phyloP scores from a whole-genome alignment of 1,140 invertebrate species.

The Tetramorium simillimum region DNA sequence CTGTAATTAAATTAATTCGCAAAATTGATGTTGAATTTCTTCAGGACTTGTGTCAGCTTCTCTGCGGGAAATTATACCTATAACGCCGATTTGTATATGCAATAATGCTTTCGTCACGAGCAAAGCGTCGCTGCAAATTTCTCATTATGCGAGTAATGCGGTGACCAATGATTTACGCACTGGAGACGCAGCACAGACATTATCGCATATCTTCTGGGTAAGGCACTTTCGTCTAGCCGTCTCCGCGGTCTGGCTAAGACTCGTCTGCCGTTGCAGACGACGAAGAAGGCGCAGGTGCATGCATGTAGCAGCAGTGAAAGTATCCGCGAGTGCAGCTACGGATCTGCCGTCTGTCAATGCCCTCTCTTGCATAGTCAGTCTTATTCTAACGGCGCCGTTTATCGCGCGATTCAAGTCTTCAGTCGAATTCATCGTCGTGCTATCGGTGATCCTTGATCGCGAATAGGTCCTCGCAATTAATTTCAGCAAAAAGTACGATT shows the following conservation, averaged over 20 bases:
- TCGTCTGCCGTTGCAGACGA: conserved; percentile 61
- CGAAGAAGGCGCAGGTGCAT: conserved; percentile 73
- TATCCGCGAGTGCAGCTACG: conserved; percentile 75
- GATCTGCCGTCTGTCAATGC: conserved; percentile 81
- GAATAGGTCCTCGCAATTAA: background rate
- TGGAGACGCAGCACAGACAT: background rate
- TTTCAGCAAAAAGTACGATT: background rate
- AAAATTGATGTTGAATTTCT: background rate
- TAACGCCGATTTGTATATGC: background rate
- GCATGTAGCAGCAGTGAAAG: conserved; percentile 80
- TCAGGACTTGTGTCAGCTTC: background rate
- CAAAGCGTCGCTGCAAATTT: background rate
- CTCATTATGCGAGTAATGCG: background rate
- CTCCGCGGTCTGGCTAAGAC: conserved; percentile 27
- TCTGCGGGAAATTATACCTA: background rate
- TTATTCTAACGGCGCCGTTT: conserved; percentile 71
- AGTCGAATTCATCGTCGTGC: conserved; percentile 18
- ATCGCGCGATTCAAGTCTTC: conserved; percentile 34
- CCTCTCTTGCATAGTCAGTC: conserved; percentile 74
- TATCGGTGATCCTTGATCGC: background rate
- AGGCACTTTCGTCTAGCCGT: conserved; percentile 53
- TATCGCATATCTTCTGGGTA: background rate
- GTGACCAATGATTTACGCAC: background rate
- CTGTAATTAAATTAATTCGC: background rate
- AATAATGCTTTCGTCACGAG: background rate